Evolutionary conservation across 1,140 invertebrate genomes (phyloP), one percentile per base, ranked within the genome.

Genomic region (Drosophila baimaii): DNA sequence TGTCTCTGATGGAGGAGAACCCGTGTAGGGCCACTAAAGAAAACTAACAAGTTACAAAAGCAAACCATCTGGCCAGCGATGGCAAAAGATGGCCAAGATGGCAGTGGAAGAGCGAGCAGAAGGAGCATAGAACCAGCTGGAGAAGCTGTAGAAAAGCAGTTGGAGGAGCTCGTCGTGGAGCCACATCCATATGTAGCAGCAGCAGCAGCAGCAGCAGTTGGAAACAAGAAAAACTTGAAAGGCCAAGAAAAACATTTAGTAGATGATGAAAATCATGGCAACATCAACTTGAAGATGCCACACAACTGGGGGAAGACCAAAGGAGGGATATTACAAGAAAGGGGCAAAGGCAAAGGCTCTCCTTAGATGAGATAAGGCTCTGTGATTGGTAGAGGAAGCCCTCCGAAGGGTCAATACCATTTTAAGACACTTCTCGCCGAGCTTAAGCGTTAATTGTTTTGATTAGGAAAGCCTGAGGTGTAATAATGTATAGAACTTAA

Each of bases 211-310:
- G 47, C 47, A n/a, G n/a, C n/a, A n/a, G n/a, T 72, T 72, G 69
- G 51, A 61, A 81, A 73, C 79, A 55, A 54, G 80, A 68, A 85
- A 62, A 85, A 84, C 81, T 84, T 84, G 81, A 84, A 84, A 84
- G 71, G 47, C 62, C 66, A 75, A 88, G 80, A 76, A 88, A 88
- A 88, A 88, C 84, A 89, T 88, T 88, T 84, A 89, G 85, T 89
- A 71, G 80, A 80, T 88, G 84, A 89, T 88, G 84, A 89, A 89
- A 89, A 88, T 88, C 84, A 88, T 88, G 80, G 84, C 80, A 83
- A 80, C 73, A 83, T 80, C 78, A 88, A 89, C 84, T 77, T 70
- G 57, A 71, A 85, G 61, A 57, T 61, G 65, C 69, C 56, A 55
- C 52, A 66, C 66, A 63, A 54, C 64, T 25, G 55, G 59, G 23